A percentile compares a stretch with the other conserved stretches of the same genome.
Evolutionary conservation across 2,113 vertebrate genomes (phyloP).

Genomic region (Tonatia bakeri): DNA sequence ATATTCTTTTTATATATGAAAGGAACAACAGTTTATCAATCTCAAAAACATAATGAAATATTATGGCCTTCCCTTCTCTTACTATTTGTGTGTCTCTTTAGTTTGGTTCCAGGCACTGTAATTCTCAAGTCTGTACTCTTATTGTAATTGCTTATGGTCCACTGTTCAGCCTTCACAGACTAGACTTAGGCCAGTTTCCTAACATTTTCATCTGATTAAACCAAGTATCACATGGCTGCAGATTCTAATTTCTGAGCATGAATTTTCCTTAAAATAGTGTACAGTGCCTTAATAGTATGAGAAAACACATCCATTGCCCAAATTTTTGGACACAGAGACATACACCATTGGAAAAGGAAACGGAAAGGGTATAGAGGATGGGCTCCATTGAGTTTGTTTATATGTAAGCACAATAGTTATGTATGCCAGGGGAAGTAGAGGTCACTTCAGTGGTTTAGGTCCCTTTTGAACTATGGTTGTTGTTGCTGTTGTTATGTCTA

Average conservation of each 20-base stretch:
- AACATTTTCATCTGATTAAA: neutral
- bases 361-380: neutral
- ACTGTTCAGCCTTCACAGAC: neutral
- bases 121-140: neutral
- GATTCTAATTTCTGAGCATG: neutral
- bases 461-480: neutral
- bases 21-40: neutral
- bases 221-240: neutral
- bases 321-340: neutral
- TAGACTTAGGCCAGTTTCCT: neutral
- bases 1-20: neutral
- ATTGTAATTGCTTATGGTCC: neutral
- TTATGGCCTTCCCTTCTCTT: neutral
- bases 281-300: neutral
- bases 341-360: neutral
- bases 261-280: neutral
- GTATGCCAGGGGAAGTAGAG: neutral
- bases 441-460: neutral
- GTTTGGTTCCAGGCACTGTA: neutral
- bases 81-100: neutral
- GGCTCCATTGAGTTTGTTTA: rapidly evolving
- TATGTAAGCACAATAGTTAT: neutral
- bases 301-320: neutral
- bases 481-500: neutral
- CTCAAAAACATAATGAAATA: neutral